These are phyloP conservation scores for Nasua narica DNA, from an alignment of 2,797 vertebrate species.

Conservation along the genomic window DNA sequence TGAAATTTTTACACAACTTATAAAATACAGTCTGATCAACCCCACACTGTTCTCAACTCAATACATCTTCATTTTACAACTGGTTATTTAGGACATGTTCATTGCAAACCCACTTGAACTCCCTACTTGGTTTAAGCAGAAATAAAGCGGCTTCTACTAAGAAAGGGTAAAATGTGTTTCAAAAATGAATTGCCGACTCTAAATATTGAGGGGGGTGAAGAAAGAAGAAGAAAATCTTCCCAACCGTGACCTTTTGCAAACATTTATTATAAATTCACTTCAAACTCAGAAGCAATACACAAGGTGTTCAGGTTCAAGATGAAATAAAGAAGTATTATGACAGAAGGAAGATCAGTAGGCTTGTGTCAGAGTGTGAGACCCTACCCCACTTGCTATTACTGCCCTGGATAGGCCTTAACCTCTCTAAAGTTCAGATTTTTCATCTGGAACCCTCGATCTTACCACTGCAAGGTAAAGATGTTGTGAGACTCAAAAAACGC, in stretches of 20 bases:
- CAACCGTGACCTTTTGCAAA: not conserved
- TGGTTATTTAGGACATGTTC: not conserved
- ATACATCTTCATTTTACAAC: slow-evolving; percentile 8
- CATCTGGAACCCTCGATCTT: not conserved
- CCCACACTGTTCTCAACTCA: not conserved
- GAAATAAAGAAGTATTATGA: not conserved
- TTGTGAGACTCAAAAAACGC: not conserved
- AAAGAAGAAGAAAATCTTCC: not conserved
- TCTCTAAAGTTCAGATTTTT: not conserved
- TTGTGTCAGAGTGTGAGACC: not conserved
- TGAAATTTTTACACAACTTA: not conserved
- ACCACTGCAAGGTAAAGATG: not conserved
- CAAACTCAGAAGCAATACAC: not conserved
- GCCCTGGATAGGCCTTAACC: no score
- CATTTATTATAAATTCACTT: not conserved
- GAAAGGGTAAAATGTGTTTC: not conserved
- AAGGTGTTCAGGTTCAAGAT: not conserved
- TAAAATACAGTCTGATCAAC: not conserved
- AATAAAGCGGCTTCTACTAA: not conserved
- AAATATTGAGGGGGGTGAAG: not conserved
- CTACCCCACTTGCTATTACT: no score
- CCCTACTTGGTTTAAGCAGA: not conserved
- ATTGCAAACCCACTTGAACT: not conserved
- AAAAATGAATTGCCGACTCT: not conserved
- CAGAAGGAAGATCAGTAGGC: not conserved